Evolutionary conservation across 2,888 invertebrate genomes (phyloP).

Genomic region (Dimorphilus gyrociliatus): DNA sequence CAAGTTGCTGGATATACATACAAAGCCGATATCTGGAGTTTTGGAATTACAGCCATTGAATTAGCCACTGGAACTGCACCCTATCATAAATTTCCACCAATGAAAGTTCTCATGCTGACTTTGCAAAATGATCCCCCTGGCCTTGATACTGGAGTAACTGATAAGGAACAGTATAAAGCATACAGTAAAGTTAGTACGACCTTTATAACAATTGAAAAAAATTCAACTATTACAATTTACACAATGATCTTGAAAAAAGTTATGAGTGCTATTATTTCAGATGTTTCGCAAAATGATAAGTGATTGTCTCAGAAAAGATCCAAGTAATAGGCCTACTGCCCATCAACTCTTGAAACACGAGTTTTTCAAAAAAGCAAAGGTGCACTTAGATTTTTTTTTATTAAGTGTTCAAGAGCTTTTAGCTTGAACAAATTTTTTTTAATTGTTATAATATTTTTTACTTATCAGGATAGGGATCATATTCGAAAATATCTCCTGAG

Average conservation of each 20-base stretch:
- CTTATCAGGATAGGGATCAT: too few species aligned
- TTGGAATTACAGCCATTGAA: slow-evolving; percentile 94
- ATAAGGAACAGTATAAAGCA: slow-evolving; percentile 91
- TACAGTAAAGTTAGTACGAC: slow-evolving; percentile 95
- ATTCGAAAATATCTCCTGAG: too few species aligned
- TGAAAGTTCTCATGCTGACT: slow-evolving; percentile 95
- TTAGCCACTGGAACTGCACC: slow-evolving; percentile 90
- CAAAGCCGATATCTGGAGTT: slow-evolving; percentile 85
- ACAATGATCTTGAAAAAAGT: slow-evolving; percentile 6
- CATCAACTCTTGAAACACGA: slow-evolving; percentile 87
- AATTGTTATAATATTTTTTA: too few species aligned
- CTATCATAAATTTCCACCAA: slow-evolving; percentile 94
- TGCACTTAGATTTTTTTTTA: slow-evolving; percentile 10
- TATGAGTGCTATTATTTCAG: too few species aligned
- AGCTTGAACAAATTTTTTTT: neutral
- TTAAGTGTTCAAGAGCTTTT: neutral
- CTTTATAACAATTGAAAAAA: too few species aligned
- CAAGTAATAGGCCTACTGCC: slow-evolving; percentile 76
- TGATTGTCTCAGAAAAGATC: slow-evolving; percentile 90
- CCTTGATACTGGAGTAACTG: slow-evolving; percentile 80
- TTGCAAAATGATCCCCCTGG: slow-evolving; percentile 94
- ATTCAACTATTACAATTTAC: slow-evolving; percentile 6
- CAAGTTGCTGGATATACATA: slow-evolving; percentile 71
- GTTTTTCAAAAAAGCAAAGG: slow-evolving; percentile 90
- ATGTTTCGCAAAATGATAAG: slow-evolving; percentile 65